phyloP scores from a whole-genome alignment of 2,113 vertebrate genomes.

The Austrofundulus limnaeus region DNA sequence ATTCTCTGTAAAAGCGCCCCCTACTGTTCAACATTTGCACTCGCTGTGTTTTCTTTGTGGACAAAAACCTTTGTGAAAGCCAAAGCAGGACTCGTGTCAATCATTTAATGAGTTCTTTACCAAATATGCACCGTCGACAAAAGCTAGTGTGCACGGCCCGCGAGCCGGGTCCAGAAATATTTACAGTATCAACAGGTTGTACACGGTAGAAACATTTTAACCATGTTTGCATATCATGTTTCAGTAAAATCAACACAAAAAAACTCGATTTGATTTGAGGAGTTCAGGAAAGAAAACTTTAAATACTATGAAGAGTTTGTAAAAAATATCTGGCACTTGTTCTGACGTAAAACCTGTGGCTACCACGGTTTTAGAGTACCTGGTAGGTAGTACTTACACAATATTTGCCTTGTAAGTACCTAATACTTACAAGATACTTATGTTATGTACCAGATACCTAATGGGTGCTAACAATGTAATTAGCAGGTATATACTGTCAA shows the following conservation, averaged over 20 bases:
- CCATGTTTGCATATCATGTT: conserved; percentile 36
- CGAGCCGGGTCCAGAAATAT: conserved; percentile 27
- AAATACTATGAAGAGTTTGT: conserved; percentile 5
- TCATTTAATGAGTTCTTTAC: conserved; percentile 35
- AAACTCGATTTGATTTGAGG: neutral
- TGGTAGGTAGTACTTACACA: too few species aligned
- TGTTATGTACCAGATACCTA: too few species aligned
- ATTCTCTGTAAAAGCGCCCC: too few species aligned
- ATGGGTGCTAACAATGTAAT: too few species aligned
- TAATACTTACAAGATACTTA: too few species aligned
- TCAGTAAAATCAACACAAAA: conserved; percentile 16
- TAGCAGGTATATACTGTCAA: too few species aligned
- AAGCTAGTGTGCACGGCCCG: conserved; percentile 10
- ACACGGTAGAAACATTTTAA: conserved; percentile 16
- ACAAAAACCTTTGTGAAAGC: conserved; percentile 28
- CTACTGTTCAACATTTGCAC: too few species aligned
- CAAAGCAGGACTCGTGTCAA: conserved; percentile 63
- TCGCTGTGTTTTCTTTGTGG: too few species aligned
- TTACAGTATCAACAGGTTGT: conserved; percentile 35
- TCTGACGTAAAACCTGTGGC: conserved; percentile 1
- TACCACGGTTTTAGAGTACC: too few species aligned
- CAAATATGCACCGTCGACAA: conserved; percentile 29
- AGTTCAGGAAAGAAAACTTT: conserved; percentile 1
- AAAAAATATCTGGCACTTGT: conserved; percentile 34
- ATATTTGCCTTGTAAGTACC: too few species aligned